Base-by-base conservation (phyloP, 2,113 vertebrate genomes). In the Heterochromis multidens region DNA sequence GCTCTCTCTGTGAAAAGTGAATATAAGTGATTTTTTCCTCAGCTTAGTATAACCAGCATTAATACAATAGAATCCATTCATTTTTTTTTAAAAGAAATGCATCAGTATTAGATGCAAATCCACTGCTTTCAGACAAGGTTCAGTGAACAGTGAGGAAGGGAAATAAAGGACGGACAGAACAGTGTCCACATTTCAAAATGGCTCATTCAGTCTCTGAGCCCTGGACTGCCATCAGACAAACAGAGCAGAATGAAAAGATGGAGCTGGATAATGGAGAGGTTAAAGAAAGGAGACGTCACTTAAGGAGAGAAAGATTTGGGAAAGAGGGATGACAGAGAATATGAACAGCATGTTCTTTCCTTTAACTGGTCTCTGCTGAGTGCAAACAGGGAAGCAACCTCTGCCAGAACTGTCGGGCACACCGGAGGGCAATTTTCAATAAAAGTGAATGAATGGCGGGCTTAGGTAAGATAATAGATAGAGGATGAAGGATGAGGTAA, bases 191-290 rank as follows among this genome's bases (percentile, higher is more conserved):
- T 80, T 80, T 74, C 16, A 65, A 79, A 81, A 81, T 25, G 76
- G 33, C 21, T 83, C 78, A 77, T 84, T 84, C 65, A 49, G 23
- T 72, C 72, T 63, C 72, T 1, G 21, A 79, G 81, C 46, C 84
- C 86, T 43, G 63, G 79, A 54, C 84, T 84, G 52, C 74, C 88
- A 62, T 61, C 80, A 86, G 27, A 58, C 25, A 90, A 83, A 85
- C 49, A 82, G 52, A 89, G 65, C 76, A 80, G 86, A 80, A 83
- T 81, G 72, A 87, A 80, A 78, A 81, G 77, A 40, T 5, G 59
- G 29, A 80, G 62, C n/a, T 33, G 2, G 59, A 83, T 80, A 83
- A 83, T 76, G 59, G 54, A 62, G 67, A 79, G 21, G 58, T 82
- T 60, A 72, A 43, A 85, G 56, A 78, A 67, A 63, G 40, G 2